Conservation (phyloP, 1,140 invertebrate species). For the Drosophila sechellia region DNA sequence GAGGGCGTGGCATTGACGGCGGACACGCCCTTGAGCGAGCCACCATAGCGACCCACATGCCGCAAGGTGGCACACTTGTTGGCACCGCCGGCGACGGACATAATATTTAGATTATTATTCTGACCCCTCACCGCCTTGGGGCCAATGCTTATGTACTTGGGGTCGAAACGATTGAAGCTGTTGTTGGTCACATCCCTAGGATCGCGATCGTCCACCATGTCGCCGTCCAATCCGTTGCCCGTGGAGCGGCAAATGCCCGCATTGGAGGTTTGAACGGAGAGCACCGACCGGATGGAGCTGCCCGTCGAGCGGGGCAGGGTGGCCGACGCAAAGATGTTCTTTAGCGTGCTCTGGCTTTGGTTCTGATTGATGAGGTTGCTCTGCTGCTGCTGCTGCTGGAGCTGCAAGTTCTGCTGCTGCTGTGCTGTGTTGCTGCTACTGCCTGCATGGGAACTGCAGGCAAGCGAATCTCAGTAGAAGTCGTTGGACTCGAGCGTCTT, state of each 20-base stretch:
- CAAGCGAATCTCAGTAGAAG: constrained; percentile 94
- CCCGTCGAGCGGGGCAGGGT: constrained; percentile 79
- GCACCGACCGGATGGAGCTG: constrained; percentile 78
- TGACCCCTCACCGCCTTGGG: constrained; percentile 86
- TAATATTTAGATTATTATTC: constrained; percentile 76
- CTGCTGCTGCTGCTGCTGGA: constrained; percentile 59
- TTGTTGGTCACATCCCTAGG: constrained; percentile 84
- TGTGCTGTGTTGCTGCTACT: constrained; percentile 84
- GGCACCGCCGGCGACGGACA: constrained; percentile 59
- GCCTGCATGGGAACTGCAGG: constrained; percentile 86
- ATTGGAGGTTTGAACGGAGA: constrained; percentile 74
- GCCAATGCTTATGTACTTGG: constrained; percentile 87
- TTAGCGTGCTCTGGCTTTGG: constrained; percentile 67
- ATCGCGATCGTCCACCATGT: constrained; percentile 71
- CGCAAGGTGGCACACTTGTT: constrained; percentile 83
- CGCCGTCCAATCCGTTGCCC: constrained; percentile 67
- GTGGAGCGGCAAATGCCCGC: constrained; percentile 73
- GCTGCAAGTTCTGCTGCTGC: constrained; percentile 64
- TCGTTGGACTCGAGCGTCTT: constrained; percentile 96
- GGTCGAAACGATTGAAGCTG: constrained; percentile 87
- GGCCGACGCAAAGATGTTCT: constrained; percentile 81
- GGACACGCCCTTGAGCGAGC: constrained; percentile 85
- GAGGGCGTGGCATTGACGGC: constrained; percentile 31
- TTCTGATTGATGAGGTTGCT: constrained; percentile 48
- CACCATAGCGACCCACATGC: constrained; percentile 83